phyloP scores from a whole-genome alignment of 2,113 vertebrate genomes.

The Tachycineta bicolor region DNA sequence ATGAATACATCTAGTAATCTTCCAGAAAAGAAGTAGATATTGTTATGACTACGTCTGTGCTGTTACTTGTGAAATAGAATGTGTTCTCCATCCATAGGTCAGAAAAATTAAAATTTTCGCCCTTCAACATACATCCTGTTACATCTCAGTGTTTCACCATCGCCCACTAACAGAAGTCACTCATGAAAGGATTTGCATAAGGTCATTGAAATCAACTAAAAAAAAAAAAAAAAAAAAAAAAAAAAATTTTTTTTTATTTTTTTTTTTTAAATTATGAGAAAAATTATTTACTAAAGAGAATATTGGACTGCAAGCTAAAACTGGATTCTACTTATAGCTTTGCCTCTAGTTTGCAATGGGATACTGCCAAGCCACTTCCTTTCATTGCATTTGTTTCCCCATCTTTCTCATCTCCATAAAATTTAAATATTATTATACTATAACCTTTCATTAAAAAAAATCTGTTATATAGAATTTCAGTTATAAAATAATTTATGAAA shows the following conservation, averaged over 20 bases:
- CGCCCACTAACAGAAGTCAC: neutral
- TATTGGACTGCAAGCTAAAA: neutral
- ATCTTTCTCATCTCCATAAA: neutral
- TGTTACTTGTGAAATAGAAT: neutral
- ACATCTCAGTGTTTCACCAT: neutral
- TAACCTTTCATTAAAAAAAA: neutral
- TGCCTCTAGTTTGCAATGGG: neutral
- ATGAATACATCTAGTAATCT: neutral
- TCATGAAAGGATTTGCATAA: neutral
- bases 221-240: neutral
- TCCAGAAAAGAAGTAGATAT: neutral
- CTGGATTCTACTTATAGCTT: neutral
- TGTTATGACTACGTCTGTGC: neutral
- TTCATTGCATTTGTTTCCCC: neutral
- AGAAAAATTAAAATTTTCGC: neutral
- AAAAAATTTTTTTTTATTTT: neutral
- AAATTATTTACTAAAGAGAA: neutral
- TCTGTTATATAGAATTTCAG: neutral
- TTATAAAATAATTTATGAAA: neutral
- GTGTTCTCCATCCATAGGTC: neutral
- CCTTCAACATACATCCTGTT: neutral
- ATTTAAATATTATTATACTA: neutral
- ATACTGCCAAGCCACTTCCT: neutral
- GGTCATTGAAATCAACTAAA: neutral
- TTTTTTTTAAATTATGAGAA: neutral